Percentiles rank a stretch among this genome's conserved stretches.
phyloP scores from a whole-genome alignment of 2,888 invertebrate species.

The Plagodis pulveraria region DNA sequence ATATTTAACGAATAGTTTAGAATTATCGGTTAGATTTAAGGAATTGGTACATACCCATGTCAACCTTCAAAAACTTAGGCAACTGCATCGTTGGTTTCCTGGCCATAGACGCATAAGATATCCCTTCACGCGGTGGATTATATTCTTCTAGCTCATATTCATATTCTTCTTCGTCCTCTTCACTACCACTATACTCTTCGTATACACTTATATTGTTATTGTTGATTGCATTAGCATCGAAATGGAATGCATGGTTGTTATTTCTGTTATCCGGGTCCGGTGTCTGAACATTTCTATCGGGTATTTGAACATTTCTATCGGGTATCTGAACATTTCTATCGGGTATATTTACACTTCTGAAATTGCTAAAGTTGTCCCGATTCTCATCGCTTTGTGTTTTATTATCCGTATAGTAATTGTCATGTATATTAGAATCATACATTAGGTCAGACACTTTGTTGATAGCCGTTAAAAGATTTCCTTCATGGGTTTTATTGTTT shows the following conservation, averaged over 20 bases:
- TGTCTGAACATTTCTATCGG: background rate
- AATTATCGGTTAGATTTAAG: background rate
- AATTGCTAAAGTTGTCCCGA: background rate
- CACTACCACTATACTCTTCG: conserved; percentile 9
- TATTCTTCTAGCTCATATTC: conserved; percentile 23
- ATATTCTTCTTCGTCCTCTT: conserved; percentile 11
- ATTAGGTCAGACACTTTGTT: conserved; percentile 30
- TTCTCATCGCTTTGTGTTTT: background rate
- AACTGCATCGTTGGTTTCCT: conserved; percentile 27
- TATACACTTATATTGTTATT: conserved; percentile 17
- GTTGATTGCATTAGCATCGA: conserved; percentile 10
- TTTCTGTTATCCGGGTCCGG: background rate
- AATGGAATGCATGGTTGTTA: conserved; percentile 7
- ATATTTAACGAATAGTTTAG: no score
- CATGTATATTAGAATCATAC: conserved; percentile 9
- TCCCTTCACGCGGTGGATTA: conserved; percentile 28
- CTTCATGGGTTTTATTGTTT: conserved; percentile 27
- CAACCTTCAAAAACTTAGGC: conserved; percentile 40
- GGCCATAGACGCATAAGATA: conserved; percentile 50
- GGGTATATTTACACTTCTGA: background rate
- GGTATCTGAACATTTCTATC: background rate
- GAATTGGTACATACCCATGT: conserved; percentile 32
- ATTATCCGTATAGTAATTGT: background rate
- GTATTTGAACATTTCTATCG: background rate
- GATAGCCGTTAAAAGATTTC: conserved; percentile 21